Evolutionary conservation across 2,797 vertebrate species (phyloP).

Genomic region (Hirundo rustica): DNA sequence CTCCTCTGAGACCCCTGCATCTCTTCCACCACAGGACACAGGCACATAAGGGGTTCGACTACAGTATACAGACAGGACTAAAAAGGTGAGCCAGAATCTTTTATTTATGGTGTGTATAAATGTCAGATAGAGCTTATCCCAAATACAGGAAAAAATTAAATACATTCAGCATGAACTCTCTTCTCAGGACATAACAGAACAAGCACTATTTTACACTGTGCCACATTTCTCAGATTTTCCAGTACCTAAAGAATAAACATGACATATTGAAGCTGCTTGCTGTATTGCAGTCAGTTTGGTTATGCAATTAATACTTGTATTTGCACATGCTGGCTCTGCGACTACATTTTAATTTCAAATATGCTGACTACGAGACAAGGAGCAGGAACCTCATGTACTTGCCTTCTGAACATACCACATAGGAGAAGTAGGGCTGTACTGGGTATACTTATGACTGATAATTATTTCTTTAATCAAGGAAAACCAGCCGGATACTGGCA

Average conservation of each 20-base stretch:
- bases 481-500: not conserved
- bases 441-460: not conserved
- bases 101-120: not conserved
- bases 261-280: not conserved
- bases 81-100: not conserved
- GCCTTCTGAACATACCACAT: not conserved
- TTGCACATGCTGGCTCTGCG: not conserved
- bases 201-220: not conserved
- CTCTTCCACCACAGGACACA: not conserved
- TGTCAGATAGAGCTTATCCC: not conserved
- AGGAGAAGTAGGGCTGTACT: not conserved
- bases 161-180: not conserved
- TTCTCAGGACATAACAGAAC: not conserved
- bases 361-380: not conserved
- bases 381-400: not conserved
- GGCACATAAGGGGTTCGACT: not conserved
- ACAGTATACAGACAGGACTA: not conserved
- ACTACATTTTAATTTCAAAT: constrained; percentile 10
- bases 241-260: not conserved
- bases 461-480: not conserved
- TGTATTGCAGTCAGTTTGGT: not conserved
- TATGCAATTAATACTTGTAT: not conserved
- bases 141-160: not conserved
- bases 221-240: not conserved
- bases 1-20: not conserved